These are phyloP conservation scores for Netelia virgata DNA, from an alignment of 2,888 invertebrate genomes.

Conservation along the genomic window DNA sequence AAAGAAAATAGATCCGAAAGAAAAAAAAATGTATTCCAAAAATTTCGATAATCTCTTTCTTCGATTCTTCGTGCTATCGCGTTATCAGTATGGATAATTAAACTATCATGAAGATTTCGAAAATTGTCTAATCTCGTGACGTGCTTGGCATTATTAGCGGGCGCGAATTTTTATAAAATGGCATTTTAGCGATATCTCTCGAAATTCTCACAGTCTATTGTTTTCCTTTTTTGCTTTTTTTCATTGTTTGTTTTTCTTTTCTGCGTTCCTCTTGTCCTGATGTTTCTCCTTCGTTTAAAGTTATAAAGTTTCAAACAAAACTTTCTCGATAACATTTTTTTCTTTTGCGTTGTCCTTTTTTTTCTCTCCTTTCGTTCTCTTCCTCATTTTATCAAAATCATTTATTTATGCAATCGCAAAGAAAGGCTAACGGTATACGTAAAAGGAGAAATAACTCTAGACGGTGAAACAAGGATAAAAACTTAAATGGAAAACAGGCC, in stretches of 20 bases:
- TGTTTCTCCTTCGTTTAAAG: background rate
- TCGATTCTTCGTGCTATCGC: slow-evolving; percentile 28
- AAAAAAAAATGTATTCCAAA: slow-evolving; percentile 10
- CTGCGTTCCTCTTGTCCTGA: slow-evolving; percentile 10
- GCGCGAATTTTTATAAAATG: slow-evolving; percentile 7
- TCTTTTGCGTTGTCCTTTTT: background rate
- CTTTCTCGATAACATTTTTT: slow-evolving; percentile 16
- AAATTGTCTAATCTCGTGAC: background rate
- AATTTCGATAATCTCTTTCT: background rate
- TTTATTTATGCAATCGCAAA: slow-evolving; percentile 63
- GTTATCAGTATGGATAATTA: slow-evolving; percentile 18
- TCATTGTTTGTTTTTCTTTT: background rate
- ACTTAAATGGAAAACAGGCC: slow-evolving; percentile 33
- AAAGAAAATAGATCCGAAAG: slow-evolving; percentile 8
- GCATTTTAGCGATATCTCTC: slow-evolving; percentile 1
- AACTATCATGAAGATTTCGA: background rate
- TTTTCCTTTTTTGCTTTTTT: background rate
- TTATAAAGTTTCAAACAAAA: slow-evolving; percentile 4
- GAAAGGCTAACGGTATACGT: slow-evolving; percentile 62
- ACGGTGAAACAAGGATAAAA: slow-evolving; percentile 20
- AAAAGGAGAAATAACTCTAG: slow-evolving; percentile 60
- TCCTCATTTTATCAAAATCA: slow-evolving; percentile 34
- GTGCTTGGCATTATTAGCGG: slow-evolving; percentile 21
- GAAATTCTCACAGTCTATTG: slow-evolving; percentile 11
- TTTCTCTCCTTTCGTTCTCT: slow-evolving; percentile 1